Base-by-base conservation (phyloP, 2,888 invertebrate genomes). In the Drosophila neutralis region DNA sequence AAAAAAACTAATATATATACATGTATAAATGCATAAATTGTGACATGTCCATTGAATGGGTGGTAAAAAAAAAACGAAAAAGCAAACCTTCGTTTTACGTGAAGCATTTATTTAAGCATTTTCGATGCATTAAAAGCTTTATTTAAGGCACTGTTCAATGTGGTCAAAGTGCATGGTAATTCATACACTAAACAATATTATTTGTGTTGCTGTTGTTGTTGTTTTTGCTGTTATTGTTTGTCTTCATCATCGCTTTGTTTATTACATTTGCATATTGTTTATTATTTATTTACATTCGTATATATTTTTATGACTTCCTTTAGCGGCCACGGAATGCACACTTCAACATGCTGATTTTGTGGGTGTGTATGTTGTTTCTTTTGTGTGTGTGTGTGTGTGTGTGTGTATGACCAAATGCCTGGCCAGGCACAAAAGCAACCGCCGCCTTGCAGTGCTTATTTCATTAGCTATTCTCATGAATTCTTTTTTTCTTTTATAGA, bases 231-330 rank as follows among this genome's bases (percentile, higher is more conserved):
- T 65, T 64, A 58, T 54, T 77, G 52, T 74, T 70, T 70, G 65
- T 78, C 74, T 78, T 78, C 78, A 60, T 83, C 78, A 62, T 78
- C 70, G 69, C 66, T 73, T 88, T 87, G 86, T 90, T 87, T 87
- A 90, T 87, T 88, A 88, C 86, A 90, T 87, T 87, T 87, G 83
- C 86, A 87, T 87, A 86, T 83, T 86, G 83, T 89, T 89, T 87
- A 88, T 88, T 87, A 90, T 87, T 90, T 87, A 90, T 85, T 84
- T 87, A 82, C 87, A 84, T 76, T 81, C 70, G 67, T 63, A 76
- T 76, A 69, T 80, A 80, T 71, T 89, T 84, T 77, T 89, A 89
- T 75, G 89, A 89, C 87, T 88, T 89, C 76, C 71, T 61, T 62
- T 67, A 59, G 76, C 54, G 59, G 65, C 69, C 35, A 54, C 62